Evolutionary conservation across 2,888 invertebrate species (phyloP), one percentile per base, ranked within the genome.

Genomic region (Julus scanicus): DNA sequence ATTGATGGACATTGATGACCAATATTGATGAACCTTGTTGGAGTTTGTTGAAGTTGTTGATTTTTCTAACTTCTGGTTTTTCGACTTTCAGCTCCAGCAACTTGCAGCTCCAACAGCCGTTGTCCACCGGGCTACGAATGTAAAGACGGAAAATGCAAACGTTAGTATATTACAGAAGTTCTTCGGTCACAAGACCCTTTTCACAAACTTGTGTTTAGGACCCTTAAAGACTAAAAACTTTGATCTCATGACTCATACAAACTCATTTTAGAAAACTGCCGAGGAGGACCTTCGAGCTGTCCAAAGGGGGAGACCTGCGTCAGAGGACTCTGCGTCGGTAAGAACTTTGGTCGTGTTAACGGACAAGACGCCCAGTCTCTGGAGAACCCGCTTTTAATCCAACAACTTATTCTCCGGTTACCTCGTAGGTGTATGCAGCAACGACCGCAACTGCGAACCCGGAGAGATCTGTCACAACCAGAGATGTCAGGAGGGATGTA

Each of bases 391-490:
- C 29, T 29, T 29, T 29, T 29, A 29, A 29, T 29, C 29, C 29
- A 29, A 29, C 29, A 1, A 29, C 29, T 29, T 29, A 0, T 1
- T 29, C 29, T 29, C 29, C 29, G 29, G 29, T 29, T 29, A 29
- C 29, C 29, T 29, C 1, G 29, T 29, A 71, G 90, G 90, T 49
- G 89, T 90, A 15, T 91, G 91, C 91, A 97, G 97, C 91, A 95
- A 96, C 13, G 97, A 97, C 91, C 96, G 96, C 91, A 98, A 97
- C 91, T 98, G 98, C 91, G 93, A 97, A 90, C 95, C 96, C 2
- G 97, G 97, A 86, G 97, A 98, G 93, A 95, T 97, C 89, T 97
- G 98, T 90, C 94, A 95, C 90, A 94, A 95, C 89, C 97, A 97
- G 88, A 94, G 95, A 83, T 98, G 98, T 91, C 94, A 95, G 91